These are phyloP conservation scores for Orthosia gracilis DNA, from an alignment of 2,888 invertebrate species.

Conservation along the genomic window DNA sequence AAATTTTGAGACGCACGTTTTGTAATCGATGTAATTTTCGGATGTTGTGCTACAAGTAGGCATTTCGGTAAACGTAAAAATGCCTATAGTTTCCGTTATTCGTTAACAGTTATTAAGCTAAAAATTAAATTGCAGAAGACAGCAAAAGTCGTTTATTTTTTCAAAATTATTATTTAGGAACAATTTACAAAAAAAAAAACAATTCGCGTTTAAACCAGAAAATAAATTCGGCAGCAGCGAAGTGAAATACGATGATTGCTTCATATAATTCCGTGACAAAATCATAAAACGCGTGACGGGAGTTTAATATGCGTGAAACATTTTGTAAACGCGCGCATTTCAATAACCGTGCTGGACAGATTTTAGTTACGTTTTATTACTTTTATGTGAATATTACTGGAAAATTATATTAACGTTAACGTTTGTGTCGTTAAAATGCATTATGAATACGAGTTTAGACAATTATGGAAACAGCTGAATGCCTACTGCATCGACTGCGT, in stretches of 20 bases:
- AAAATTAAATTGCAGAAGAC: no score
- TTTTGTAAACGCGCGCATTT: conserved; percentile 53
- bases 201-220: conserved; percentile 13
- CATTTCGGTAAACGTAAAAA: background rate
- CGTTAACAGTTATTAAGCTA: no score
- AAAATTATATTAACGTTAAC: conserved; percentile 11
- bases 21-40: background rate
- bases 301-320: conserved; percentile 60
- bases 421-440: background rate
- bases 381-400: conserved; percentile 28
- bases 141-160: no score
- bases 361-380: conserved; percentile 43
- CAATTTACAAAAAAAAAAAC: background rate
- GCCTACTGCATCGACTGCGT: no score
- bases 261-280: conserved; percentile 52
- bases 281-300: conserved; percentile 60
- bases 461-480: no score
- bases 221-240: conserved; percentile 46
- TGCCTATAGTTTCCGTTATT: no score
- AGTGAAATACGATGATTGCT: conserved; percentile 51
- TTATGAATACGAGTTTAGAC: background rate
- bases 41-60: background rate
- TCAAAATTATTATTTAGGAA: background rate
- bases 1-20: conserved; percentile 23
- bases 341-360: conserved; percentile 38